phyloP scores from a whole-genome alignment of 2,113 vertebrate genomes.

The Scortum barcoo region DNA sequence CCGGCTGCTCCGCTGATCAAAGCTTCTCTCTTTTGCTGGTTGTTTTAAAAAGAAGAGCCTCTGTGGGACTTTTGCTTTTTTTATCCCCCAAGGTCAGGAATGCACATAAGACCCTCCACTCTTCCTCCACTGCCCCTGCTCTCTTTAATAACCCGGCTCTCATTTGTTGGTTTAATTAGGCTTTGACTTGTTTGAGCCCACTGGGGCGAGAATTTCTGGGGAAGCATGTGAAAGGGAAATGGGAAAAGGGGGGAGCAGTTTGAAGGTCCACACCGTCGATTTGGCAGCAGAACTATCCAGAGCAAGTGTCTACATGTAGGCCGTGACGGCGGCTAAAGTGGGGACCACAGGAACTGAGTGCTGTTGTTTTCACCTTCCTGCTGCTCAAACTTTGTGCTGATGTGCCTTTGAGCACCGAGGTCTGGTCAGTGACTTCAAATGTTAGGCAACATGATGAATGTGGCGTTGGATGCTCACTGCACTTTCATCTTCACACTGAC shows the following conservation, averaged over 20 bases:
- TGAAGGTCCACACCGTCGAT: conserved; percentile 19
- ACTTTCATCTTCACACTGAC: neutral
- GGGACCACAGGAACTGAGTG: neutral
- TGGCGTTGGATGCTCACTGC: neutral
- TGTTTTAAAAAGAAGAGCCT: neutral
- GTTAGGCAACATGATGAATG: neutral
- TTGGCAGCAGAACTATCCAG: conserved; percentile 29
- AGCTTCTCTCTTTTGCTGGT: neutral
- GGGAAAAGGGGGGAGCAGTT: neutral
- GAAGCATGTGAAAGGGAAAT: conserved; percentile 18
- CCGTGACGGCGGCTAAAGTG: neutral
- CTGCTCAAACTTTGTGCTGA: neutral
- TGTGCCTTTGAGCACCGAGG: neutral
- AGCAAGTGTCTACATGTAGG: conserved; percentile 1
- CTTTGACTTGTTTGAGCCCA: conserved; percentile 66
- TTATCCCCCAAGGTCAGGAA: conserved; percentile 41
- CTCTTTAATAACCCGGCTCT: conserved; percentile 62
- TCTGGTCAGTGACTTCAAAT: neutral
- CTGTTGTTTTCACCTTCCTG: neutral
- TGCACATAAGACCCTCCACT: conserved; percentile 40
- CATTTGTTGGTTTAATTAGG: conserved; percentile 60
- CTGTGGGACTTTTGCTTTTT: neutral
- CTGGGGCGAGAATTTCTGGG: conserved; percentile 57
- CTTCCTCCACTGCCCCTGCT: neutral
- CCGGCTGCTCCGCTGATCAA: conserved; percentile 16